These are phyloP conservation scores for Anthopleura xanthogrammica DNA, from an alignment of 92 coral and sea anemone genomes.

Conservation along the genomic window DNA sequence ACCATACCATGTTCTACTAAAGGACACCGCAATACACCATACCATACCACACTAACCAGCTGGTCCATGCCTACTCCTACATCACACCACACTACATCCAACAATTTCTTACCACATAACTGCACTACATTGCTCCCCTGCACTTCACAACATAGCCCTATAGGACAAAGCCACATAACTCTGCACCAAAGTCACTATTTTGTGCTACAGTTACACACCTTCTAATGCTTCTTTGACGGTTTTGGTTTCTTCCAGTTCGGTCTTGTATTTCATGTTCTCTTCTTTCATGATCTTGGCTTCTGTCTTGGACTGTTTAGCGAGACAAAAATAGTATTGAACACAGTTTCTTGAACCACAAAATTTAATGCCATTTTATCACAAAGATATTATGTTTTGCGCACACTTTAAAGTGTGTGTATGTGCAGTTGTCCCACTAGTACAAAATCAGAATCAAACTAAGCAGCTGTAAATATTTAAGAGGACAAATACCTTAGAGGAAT, in stretches of 20 bases:
- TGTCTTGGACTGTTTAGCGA: slow-evolving; percentile 50
- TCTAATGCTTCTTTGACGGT: slow-evolving; percentile 57
- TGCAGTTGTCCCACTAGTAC: too few relatives aligned
- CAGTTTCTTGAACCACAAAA: neutral
- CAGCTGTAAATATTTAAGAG: neutral
- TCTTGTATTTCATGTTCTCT: slow-evolving; percentile 54
- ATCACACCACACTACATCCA: neutral
- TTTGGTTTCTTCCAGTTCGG: slow-evolving; percentile 39
- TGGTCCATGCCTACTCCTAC: neutral
- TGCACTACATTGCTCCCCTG: neutral
- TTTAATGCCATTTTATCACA: too few relatives aligned
- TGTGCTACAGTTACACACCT: slow-evolving; percentile 27
- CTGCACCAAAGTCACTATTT: neutral
- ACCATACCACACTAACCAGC: neutral
- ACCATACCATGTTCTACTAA: neutral
- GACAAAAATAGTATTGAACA: neutral
- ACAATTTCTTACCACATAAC: neutral
- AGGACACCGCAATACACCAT: neutral
- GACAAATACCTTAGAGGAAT: slow-evolving; percentile 48
- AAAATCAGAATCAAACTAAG: neutral
- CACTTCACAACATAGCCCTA: neutral
- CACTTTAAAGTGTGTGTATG: too few relatives aligned
- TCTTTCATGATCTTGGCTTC: slow-evolving; percentile 64
- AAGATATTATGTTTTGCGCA: too few relatives aligned
- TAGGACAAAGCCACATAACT: neutral